Percentiles rank a stretch among this genome's conserved stretches.
phyloP scores from a whole-genome alignment of 2,797 vertebrate genomes.

The Hozukius guyotensis region DNA sequence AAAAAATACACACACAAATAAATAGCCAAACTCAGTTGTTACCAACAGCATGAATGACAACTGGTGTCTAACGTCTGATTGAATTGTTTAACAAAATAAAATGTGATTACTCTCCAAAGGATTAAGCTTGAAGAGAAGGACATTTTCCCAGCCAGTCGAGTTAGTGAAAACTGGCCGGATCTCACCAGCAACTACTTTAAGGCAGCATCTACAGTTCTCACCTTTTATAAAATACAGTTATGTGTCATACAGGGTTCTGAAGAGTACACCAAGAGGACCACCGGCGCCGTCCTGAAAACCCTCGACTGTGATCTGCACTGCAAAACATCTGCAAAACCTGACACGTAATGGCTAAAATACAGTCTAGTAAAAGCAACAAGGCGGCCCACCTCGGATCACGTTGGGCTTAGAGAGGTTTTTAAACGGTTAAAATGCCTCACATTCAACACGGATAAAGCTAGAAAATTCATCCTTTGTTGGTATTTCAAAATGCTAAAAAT shows the following conservation, averaged over 20 bases:
- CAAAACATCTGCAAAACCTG: conserved; percentile 58
- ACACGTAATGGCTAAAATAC: conserved; percentile 63
- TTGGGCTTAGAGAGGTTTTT: conserved; percentile 45
- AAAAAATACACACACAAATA: conserved; percentile 51
- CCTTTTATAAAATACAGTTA: conserved; percentile 61
- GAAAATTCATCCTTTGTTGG: conserved; percentile 34
- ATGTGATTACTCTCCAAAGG: conserved; percentile 57
- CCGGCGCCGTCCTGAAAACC: conserved; percentile 15
- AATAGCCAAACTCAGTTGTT: conserved; percentile 65
- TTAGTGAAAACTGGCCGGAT: conserved; percentile 48
- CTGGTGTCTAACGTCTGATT: conserved; percentile 53
- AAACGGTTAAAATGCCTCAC: conserved; percentile 62
- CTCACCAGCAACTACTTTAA: conserved; percentile 75
- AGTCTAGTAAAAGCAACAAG: conserved; percentile 66
- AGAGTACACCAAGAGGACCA: conserved; percentile 6
- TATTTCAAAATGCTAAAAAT: conserved; percentile 50
- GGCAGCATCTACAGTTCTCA: conserved; percentile 75
- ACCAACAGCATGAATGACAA: conserved; percentile 49
- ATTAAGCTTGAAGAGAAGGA: conserved; percentile 66
- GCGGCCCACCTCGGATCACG: conserved; percentile 51
- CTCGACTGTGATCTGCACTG: conserved; percentile 46
- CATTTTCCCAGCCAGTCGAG: conserved; percentile 27
- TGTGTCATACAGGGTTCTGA: conserved; percentile 53
- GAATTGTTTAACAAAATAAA: conserved; percentile 20
- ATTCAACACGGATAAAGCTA: conserved; percentile 64